Conservation (phyloP, 2,797 vertebrate species). For the Percopsis omiscomaycus region DNA sequence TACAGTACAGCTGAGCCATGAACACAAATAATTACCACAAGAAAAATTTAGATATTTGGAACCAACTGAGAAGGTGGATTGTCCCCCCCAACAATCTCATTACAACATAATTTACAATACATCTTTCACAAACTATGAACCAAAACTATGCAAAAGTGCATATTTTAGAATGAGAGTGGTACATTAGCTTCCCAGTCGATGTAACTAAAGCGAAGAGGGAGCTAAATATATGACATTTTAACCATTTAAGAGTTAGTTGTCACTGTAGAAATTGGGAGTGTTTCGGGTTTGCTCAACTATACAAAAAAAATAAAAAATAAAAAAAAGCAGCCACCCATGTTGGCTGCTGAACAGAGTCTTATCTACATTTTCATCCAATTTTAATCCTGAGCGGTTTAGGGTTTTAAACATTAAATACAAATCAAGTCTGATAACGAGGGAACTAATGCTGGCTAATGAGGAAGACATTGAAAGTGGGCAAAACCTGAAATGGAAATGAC, state of each 20-base stretch:
- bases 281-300: constrained; percentile 24
- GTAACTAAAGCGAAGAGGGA: constrained; percentile 32
- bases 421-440: constrained; percentile 39
- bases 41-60: too few species aligned
- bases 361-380: too few species aligned
- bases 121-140: constrained; percentile 55
- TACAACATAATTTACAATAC: constrained; percentile 31
- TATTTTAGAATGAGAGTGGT: constrained; percentile 59
- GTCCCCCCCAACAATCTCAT: not conserved
- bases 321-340: too few species aligned
- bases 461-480: constrained; percentile 23
- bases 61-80: too few species aligned
- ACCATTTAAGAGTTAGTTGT: constrained; percentile 57
- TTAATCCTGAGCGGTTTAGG: constrained; percentile 20
- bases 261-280: constrained; percentile 48
- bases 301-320: constrained; percentile 46
- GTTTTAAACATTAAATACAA: constrained; percentile 35
- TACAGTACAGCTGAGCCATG: too few species aligned
- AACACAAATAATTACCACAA: too few species aligned
- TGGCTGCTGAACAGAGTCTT: too few species aligned
- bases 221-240: constrained; percentile 18
- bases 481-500: constrained; percentile 51
- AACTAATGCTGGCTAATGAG: constrained; percentile 26
- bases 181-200: constrained; percentile 45
- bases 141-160: constrained; percentile 83